Evolutionary conservation across 2,797 vertebrate genomes (phyloP).

Genomic region (Acridotheres tristis): DNA sequence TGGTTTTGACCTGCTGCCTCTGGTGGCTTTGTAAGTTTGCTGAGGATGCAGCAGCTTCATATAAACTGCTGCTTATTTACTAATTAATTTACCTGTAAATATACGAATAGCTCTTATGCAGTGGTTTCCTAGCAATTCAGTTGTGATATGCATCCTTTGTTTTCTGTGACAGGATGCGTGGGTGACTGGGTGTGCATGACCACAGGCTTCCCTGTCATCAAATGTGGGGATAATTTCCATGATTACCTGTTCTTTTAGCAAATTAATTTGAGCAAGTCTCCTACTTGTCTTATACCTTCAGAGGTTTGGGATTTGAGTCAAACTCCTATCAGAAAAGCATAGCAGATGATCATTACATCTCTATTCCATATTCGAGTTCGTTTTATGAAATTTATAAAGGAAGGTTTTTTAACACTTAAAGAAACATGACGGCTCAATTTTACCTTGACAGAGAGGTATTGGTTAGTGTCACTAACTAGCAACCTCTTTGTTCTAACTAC

Average conservation of each 20-base stretch:
- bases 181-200: conserved; percentile 36
- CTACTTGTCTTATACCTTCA: conserved; percentile 55
- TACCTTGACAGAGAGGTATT: conserved; percentile 22
- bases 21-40: conserved; percentile 46
- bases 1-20: conserved; percentile 49
- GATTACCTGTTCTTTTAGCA: conserved; percentile 65
- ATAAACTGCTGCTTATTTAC: conserved; percentile 49
- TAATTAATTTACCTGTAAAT: conserved; percentile 56
- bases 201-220: conserved; percentile 45
- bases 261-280: conserved; percentile 66
- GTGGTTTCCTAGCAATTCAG: conserved; percentile 30
- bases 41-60: conserved; percentile 18
- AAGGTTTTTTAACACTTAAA: background rate
- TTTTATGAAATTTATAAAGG: conserved; percentile 4
- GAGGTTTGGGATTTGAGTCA: conserved; percentile 51
- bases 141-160: conserved; percentile 55
- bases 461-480: background rate
- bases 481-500: conserved; percentile 4
- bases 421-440: conserved; percentile 15
- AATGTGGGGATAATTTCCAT: conserved; percentile 55
- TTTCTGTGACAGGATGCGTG: conserved; percentile 28
- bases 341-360: conserved; percentile 35
- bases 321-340: conserved; percentile 37
- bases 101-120: conserved; percentile 9
- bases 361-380: background rate